Percentiles rank a stretch among this genome's conserved stretches.
Conservation (phyloP, 2,888 invertebrate species). For the Apoda limacodes region DNA sequence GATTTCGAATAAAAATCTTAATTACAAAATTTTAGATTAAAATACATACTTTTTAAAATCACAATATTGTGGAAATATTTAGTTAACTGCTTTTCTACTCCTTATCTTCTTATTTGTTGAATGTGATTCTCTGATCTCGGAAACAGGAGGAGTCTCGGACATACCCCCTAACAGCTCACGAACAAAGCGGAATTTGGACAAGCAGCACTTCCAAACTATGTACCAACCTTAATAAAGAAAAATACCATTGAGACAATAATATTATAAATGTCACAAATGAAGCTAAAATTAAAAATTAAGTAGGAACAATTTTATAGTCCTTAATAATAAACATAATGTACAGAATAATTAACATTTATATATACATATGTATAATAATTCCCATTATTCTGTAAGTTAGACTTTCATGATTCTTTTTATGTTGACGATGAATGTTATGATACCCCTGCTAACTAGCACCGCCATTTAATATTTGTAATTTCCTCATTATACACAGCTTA, state of each 20-base stretch:
- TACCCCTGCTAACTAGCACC: too few relatives aligned
- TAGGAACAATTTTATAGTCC: too few relatives aligned
- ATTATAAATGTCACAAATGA: too few relatives aligned
- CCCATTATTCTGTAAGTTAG: background rate
- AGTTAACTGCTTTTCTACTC: constrained; percentile 34
- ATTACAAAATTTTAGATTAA: too few relatives aligned
- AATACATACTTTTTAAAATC: too few relatives aligned
- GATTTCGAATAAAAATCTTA: too few relatives aligned
- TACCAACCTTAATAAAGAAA: constrained; percentile 83
- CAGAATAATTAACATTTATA: background rate
- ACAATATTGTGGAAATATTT: constrained; percentile 7
- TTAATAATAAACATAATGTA: background rate
- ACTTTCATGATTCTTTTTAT: background rate
- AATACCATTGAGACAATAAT: constrained; percentile 15
- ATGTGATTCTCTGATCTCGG: constrained; percentile 69
- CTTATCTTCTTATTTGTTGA: constrained; percentile 44
- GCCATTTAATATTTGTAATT: too few relatives aligned
- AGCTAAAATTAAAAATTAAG: too few relatives aligned
- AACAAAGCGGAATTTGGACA: constrained; percentile 89
- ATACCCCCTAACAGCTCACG: constrained; percentile 85
- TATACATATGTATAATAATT: background rate
- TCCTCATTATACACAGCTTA: too few relatives aligned
- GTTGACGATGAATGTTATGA: too few relatives aligned
- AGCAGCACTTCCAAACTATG: constrained; percentile 90
- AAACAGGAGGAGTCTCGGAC: constrained; percentile 73